phyloP scores from a whole-genome alignment of 1,140 invertebrate genomes.

The Daktulosphaira vitifoliae region DNA sequence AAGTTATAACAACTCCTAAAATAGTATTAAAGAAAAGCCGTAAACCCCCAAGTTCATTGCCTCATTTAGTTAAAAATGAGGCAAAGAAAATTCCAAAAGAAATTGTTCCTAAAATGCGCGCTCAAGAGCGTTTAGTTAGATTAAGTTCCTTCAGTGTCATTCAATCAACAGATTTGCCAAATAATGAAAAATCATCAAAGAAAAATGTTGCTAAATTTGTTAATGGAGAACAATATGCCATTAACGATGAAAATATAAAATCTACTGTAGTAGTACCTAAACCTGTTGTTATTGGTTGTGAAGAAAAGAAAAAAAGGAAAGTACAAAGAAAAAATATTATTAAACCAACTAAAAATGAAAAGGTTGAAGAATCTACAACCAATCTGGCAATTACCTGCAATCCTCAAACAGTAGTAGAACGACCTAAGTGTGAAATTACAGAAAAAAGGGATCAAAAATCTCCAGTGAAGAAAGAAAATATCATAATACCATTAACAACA shows the following conservation, averaged over 20 bases:
- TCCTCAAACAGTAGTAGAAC: not conserved
- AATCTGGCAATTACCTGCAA: not conserved
- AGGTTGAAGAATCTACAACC: not conserved
- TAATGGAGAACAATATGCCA: not conserved
- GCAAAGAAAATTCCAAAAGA: slow-evolving; percentile 18
- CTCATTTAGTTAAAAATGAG: slow-evolving; percentile 28
- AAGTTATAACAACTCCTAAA: not conserved
- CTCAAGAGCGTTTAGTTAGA: slow-evolving; percentile 20
- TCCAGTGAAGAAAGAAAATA: slow-evolving; percentile 17
- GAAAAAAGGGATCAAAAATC: slow-evolving; percentile 29
- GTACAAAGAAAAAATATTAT: slow-evolving; percentile 19
- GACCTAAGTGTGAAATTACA: slow-evolving; percentile 17
- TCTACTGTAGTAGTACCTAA: not conserved
- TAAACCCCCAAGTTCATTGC: slow-evolving; percentile 21
- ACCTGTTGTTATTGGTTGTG: not conserved
- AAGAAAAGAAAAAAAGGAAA: slow-evolving; percentile 28
- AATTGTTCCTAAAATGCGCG: slow-evolving; percentile 30
- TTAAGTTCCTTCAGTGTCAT: slow-evolving; percentile 31
- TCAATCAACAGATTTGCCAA: slow-evolving; percentile 29
- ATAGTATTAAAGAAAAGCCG: slow-evolving; percentile 7
- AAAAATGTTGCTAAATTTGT: slow-evolving; percentile 4
- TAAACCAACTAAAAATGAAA: not conserved
- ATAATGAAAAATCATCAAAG: slow-evolving; percentile 15
- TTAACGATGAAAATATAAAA: not conserved
- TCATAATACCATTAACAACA: slow-evolving; percentile 25